Conservation (phyloP, 1,140 invertebrate genomes). For the Macrotrachela quadricornifera region DNA sequence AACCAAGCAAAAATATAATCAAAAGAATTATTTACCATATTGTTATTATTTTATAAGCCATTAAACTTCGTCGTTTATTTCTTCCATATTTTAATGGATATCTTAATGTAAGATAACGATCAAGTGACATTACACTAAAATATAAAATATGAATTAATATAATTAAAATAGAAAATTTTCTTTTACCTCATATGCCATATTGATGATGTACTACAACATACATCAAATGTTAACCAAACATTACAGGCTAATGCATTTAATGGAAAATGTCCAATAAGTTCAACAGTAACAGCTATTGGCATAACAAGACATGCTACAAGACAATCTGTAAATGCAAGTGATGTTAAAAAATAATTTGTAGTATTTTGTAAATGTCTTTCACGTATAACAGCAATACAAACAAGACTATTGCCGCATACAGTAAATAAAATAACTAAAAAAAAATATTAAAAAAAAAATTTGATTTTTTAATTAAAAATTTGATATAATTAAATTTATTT, state of each 20-base stretch:
- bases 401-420: constrained; percentile 18
- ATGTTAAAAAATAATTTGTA: constrained; percentile 26
- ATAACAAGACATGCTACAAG: constrained; percentile 53
- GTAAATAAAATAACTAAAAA: constrained; percentile 13
- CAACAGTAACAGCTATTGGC: constrained; percentile 61
- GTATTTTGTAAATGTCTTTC: constrained; percentile 23
- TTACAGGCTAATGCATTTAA: background rate
- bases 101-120: constrained; percentile 58
- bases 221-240: constrained; percentile 40
- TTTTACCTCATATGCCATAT: constrained; percentile 69
- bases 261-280: constrained; percentile 51
- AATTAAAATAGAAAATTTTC: no score
- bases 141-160: constrained; percentile 48
- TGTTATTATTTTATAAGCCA: constrained; percentile 63
- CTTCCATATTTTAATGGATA: constrained; percentile 65
- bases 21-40: constrained; percentile 40
- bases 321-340: constrained; percentile 20
- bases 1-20: no score
- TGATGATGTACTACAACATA: constrained; percentile 72
- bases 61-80: constrained; percentile 59
- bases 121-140: constrained; percentile 28
- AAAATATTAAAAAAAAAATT: no score
- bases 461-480: no score
- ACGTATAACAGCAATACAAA: constrained; percentile 21
- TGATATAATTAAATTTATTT: no score